These are phyloP conservation scores for Medauroidea extradentata DNA, from an alignment of 1,140 invertebrate species.

Conservation along the genomic window DNA sequence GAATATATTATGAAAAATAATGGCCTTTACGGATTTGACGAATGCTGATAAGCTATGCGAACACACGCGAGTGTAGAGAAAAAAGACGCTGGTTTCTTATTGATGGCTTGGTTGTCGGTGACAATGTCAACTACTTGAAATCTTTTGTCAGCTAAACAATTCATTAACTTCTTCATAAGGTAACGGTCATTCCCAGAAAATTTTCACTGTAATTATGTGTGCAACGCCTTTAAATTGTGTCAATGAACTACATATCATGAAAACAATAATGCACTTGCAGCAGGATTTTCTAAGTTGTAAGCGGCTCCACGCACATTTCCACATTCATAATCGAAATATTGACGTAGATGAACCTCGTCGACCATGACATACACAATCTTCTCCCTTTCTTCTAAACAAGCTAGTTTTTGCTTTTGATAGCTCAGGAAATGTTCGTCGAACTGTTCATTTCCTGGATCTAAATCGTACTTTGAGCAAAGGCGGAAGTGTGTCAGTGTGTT, in stretches of 20 bases:
- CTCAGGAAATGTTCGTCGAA: neutral
- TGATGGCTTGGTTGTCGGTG: conserved; percentile 20
- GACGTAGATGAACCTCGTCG: conserved; percentile 1
- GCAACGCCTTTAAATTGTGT: conserved; percentile 15
- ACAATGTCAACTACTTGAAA: conserved; percentile 11
- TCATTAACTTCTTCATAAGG: conserved; percentile 10
- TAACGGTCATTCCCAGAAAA: conserved; percentile 11
- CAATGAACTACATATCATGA: conserved; percentile 3
- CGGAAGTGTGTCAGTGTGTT: too few species aligned
- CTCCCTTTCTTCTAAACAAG: neutral
- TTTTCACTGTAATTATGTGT: conserved; percentile 18
- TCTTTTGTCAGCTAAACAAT: conserved; percentile 12
- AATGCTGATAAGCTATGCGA: neutral
- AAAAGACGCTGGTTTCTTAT: conserved; percentile 17
- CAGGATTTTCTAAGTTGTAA: neutral
- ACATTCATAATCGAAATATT: neutral
- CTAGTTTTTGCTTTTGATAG: neutral
- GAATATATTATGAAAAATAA: neutral
- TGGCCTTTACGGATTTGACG: neutral
- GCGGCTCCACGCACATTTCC: conserved; percentile 1
- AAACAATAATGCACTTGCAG: neutral
- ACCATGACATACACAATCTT: neutral
- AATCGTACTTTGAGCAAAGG: neutral
- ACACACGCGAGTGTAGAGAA: neutral
- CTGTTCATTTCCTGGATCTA: neutral